phyloP scores from a whole-genome alignment of 2,888 invertebrate species.

The Chaetoderma sp. region DNA sequence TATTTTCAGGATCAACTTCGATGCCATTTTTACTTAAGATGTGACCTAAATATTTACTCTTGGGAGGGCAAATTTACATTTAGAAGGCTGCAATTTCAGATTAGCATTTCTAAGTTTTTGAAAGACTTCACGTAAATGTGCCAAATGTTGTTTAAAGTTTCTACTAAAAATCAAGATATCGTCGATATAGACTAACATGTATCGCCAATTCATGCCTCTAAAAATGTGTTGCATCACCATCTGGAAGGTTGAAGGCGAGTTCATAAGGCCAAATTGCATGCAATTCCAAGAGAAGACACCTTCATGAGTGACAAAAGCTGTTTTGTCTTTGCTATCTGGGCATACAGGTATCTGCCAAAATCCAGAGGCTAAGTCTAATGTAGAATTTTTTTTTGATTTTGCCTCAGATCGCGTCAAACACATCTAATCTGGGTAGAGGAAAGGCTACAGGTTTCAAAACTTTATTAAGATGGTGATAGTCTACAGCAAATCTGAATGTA shows the following conservation, averaged over 20 bases:
- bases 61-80: neutral
- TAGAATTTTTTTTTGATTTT: slow-evolving; percentile 30
- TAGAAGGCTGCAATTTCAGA: slow-evolving; percentile 1
- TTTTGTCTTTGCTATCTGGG: slow-evolving; percentile 30
- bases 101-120: neutral
- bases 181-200: slow-evolving; percentile 16
- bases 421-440: slow-evolving; percentile 34
- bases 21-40: no score
- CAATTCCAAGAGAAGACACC: slow-evolving; percentile 32
- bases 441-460: slow-evolving; percentile 29
- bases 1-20: no score
- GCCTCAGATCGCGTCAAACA: slow-evolving; percentile 35
- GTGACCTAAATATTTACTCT: no score
- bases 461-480: slow-evolving; percentile 32
- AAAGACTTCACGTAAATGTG: slow-evolving; percentile 1
- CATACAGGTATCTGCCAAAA: slow-evolving; percentile 33
- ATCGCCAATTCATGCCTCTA: slow-evolving; percentile 31
- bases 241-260: slow-evolving; percentile 36
- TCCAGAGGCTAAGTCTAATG: slow-evolving; percentile 33
- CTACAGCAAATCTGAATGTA: slow-evolving; percentile 30
- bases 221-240: slow-evolving; percentile 34
- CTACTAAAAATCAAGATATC: slow-evolving; percentile 9
- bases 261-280: slow-evolving; percentile 37
- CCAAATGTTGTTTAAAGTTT: slow-evolving; percentile 1
- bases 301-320: slow-evolving; percentile 34